Evolutionary conservation across 2,113 vertebrate genomes (phyloP).

Genomic region (Saccopteryx leptura): DNA sequence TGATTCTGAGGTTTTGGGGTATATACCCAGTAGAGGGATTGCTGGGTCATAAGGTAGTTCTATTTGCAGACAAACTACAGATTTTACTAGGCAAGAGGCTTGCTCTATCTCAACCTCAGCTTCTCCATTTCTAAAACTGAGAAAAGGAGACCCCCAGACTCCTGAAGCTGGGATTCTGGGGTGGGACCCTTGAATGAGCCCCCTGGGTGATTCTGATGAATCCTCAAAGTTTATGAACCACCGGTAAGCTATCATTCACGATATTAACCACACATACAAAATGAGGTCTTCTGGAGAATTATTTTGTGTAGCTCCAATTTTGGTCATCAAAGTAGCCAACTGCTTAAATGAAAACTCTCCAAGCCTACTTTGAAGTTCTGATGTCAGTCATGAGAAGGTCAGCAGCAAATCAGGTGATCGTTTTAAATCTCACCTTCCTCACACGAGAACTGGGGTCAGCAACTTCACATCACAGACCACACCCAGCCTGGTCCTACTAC

Average conservation of each 20-base stretch:
- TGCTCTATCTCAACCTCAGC: not conserved
- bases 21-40: too few species aligned
- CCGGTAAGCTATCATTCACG: not conserved
- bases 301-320: not conserved
- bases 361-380: not conserved
- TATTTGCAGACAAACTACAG: too few species aligned
- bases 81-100: not conserved
- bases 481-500: not conserved
- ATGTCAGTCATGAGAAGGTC: not conserved
- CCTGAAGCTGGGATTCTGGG: not conserved
- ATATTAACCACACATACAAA: not conserved
- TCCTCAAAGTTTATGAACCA: not conserved
- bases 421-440: not conserved
- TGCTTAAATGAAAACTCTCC: not conserved
- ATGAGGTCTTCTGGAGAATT: not conserved
- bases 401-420: not conserved
- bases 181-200: not conserved
- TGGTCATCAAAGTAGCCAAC: not conserved
- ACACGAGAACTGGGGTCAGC: not conserved
- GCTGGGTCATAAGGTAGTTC: too few species aligned
- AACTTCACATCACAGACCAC: not conserved
- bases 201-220: not conserved
- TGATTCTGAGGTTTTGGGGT: too few species aligned
- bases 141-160: not conserved
- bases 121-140: not conserved